Conservation (phyloP, 1,140 invertebrate genomes). For the Pissodes strobi region DNA sequence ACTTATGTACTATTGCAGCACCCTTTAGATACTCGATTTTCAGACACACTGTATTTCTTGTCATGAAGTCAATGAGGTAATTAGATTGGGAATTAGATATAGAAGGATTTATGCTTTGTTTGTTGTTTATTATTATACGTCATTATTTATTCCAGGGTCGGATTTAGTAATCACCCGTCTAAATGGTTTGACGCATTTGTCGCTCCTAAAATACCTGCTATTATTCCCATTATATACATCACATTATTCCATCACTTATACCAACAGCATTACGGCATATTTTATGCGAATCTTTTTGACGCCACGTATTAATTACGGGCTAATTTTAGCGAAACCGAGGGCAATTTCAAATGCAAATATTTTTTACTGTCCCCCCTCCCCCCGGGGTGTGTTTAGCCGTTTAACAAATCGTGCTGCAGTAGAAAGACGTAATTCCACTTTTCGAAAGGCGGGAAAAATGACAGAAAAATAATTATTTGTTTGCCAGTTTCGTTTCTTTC, state of each 20-base stretch:
- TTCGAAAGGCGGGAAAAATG: neutral
- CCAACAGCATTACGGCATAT: neutral
- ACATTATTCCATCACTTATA: neutral
- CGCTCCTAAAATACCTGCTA: no score
- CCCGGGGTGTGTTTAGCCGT: neutral
- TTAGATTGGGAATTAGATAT: no score
- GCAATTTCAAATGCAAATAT: constrained; percentile 25
- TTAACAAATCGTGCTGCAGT: constrained; percentile 17
- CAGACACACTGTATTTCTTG: no score
- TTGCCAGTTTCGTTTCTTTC: neutral
- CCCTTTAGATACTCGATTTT: no score
- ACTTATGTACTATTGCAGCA: no score
- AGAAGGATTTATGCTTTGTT: no score
- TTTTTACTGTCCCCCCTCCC: neutral
- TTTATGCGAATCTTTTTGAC: neutral
- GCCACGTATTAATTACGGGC: neutral
- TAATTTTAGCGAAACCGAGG: neutral
- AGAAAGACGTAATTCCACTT: neutral
- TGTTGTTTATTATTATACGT: no score
- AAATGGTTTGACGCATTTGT: no score
- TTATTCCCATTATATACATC: no score
- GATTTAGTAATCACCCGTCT: no score
- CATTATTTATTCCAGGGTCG: no score
- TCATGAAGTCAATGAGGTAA: no score
- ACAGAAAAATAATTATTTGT: neutral